These are phyloP conservation scores for Leptatherina wallacei DNA, from an alignment of 2,797 vertebrate species.

Conservation along the genomic window DNA sequence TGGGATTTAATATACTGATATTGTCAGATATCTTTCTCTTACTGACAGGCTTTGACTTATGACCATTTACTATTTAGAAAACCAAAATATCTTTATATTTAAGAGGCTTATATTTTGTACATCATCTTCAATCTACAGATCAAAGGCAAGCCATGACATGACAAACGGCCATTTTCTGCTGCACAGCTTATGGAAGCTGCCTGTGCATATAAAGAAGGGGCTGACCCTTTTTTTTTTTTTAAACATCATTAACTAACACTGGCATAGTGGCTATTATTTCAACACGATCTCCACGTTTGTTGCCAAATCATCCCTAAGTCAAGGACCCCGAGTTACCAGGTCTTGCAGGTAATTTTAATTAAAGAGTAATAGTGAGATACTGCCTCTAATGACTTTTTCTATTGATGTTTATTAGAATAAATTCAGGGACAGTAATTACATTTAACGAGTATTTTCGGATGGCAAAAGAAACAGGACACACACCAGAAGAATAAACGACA, in stretches of 20 bases:
- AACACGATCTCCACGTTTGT: slow-evolving; percentile 4
- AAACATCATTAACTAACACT: slow-evolving; percentile 42
- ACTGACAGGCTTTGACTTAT: background rate
- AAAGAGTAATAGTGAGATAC: background rate
- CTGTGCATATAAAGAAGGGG: background rate
- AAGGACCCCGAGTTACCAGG: background rate
- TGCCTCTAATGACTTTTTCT: background rate
- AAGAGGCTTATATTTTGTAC: background rate
- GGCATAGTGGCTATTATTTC: slow-evolving; percentile 21
- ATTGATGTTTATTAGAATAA: background rate
- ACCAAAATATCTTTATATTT: background rate
- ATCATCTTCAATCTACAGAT: background rate
- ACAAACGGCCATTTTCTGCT: slow-evolving; percentile 14
- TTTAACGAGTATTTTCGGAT: background rate
- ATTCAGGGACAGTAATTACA: background rate
- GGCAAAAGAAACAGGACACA: background rate
- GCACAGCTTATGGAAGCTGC: slow-evolving; percentile 3
- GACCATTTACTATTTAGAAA: background rate
- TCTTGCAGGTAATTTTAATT: background rate
- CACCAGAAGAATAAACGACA: background rate
- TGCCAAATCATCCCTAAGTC: background rate
- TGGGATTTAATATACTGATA: background rate
- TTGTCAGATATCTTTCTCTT: background rate
- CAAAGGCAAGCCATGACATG: slow-evolving; percentile 12
- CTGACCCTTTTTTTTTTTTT: slow-evolving; percentile 48